These are phyloP conservation scores for Aeoliscus strigatus DNA, from an alignment of 2,797 vertebrate species.

Conservation along the genomic window DNA sequence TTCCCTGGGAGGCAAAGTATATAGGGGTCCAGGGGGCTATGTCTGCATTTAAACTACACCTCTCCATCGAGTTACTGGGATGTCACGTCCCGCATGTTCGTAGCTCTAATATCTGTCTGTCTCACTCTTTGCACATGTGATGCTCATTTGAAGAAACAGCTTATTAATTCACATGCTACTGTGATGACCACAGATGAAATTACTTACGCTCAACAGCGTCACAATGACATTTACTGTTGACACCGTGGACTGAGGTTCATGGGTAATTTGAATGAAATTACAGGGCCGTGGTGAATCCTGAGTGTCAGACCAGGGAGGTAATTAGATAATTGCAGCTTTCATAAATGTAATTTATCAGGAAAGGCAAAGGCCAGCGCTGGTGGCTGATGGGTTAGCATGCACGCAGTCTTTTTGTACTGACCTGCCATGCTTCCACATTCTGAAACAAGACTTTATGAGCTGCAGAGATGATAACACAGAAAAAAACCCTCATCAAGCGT, in stretches of 20 bases:
- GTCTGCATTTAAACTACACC: conserved; percentile 17
- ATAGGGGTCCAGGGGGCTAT: conserved; percentile 6
- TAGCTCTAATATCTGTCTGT: conserved; percentile 27
- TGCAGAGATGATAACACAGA: conserved; percentile 45
- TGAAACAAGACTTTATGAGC: conserved; percentile 59
- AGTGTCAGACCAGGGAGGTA: conserved; percentile 58
- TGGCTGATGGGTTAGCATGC: conserved; percentile 19
- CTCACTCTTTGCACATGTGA: conserved; percentile 6
- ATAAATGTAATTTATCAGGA: conserved; percentile 74
- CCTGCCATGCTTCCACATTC: conserved; percentile 50
- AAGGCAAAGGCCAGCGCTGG: conserved; percentile 42
- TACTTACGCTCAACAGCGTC: conserved; percentile 57
- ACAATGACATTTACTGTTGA: conserved; percentile 64
- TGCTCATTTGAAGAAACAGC: conserved; percentile 40
- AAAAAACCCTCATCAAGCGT: conserved; percentile 27
- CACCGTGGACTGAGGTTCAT: conserved; percentile 61
- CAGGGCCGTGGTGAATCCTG: conserved; percentile 60
- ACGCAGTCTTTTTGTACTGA: conserved; percentile 33
- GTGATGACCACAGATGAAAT: conserved; percentile 45
- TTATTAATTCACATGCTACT: conserved; percentile 48
- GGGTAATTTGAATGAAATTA: conserved; percentile 76
- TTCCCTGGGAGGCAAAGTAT: conserved; percentile 19
- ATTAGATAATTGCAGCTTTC: conserved; percentile 79
- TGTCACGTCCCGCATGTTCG: conserved; percentile 31
- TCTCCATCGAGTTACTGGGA: conserved; percentile 18